Conservation (phyloP, 1,140 invertebrate species). For the Drosophila chauvacae region DNA sequence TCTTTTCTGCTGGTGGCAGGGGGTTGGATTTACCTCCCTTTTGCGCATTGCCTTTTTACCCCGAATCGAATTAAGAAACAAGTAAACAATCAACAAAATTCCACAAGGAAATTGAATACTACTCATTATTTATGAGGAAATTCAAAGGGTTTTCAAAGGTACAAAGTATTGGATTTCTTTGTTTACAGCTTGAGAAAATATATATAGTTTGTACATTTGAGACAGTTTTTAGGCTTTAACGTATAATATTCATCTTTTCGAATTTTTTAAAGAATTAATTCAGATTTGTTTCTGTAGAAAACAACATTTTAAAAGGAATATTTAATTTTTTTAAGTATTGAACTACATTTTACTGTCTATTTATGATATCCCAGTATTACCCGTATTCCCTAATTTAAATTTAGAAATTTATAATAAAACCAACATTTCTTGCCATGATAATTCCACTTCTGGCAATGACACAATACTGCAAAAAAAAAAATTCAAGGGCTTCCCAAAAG, state of each 20-base stretch:
- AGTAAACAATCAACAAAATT: conserved; percentile 52
- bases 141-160: background rate
- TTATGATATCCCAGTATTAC: no score
- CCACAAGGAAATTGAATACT: conserved; percentile 9
- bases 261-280: no score
- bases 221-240: background rate
- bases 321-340: no score
- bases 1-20: background rate
- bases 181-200: background rate
- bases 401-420: background rate
- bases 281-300: background rate
- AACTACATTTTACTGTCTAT: background rate
- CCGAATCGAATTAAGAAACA: conserved; percentile 13
- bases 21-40: conserved; percentile 52
- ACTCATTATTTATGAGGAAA: background rate
- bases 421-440: background rate
- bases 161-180: background rate
- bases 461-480: conserved; percentile 6
- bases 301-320: no score
- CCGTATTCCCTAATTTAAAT: no score
- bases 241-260: background rate
- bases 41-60: conserved; percentile 70
- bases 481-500: conserved; percentile 26
- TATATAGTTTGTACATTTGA: background rate
- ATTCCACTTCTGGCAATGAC: conserved; percentile 11